phyloP scores from a whole-genome alignment of 2,113 vertebrate species.

The Cephalopterus ornatus region DNA sequence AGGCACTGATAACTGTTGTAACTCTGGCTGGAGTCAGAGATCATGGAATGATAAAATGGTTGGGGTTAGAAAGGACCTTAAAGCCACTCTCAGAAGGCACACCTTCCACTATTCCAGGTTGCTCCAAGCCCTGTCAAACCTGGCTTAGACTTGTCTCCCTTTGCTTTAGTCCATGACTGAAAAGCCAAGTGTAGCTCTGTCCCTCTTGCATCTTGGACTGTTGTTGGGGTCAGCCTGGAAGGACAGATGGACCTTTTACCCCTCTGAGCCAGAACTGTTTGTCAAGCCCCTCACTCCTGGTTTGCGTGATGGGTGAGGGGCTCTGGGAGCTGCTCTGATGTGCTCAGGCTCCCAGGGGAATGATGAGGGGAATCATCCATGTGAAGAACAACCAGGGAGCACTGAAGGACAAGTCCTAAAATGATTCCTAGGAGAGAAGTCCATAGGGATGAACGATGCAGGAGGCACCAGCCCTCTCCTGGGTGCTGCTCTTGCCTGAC shows the following conservation, averaged over 20 bases:
- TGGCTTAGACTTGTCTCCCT: neutral
- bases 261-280: neutral
- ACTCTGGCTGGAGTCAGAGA: neutral
- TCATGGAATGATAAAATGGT: neutral
- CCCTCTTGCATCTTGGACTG: neutral
- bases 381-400: neutral
- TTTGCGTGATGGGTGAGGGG: no score
- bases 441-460: rapidly evolving
- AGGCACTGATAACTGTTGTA: neutral
- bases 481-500: no score
- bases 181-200: neutral
- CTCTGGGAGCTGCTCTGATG: neutral
- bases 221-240: neutral
- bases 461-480: neutral
- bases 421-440: no score
- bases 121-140: neutral
- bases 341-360: neutral
- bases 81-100: neutral
- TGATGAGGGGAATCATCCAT: rapidly evolving
- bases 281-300: neutral
- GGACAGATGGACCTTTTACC: neutral
- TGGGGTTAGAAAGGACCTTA: neutral
- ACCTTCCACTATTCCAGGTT: neutral
- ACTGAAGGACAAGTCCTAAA: neutral
- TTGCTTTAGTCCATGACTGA: no score